Evolutionary conservation across 2,113 vertebrate species (phyloP), one percentile per base, ranked within the genome.

Genomic region (Geococcyx californianus): DNA sequence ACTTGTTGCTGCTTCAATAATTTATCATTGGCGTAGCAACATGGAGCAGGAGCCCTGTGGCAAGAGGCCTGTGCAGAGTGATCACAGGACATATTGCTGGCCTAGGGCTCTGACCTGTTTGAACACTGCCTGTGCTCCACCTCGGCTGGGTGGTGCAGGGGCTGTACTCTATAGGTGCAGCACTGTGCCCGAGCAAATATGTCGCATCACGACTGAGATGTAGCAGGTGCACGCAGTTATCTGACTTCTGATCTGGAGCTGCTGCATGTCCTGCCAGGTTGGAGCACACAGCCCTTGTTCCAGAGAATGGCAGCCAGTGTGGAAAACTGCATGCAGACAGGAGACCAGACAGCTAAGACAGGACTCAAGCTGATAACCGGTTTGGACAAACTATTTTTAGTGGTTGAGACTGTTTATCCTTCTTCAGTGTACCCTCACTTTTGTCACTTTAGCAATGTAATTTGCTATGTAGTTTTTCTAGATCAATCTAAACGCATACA

Each of bases 401-500:
- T 94, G 42, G 56, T 58, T 44, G 12, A 85, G 42, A 14, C 28
- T 56, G 15, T 67, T 95, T 92, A 80, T 11, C 49, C 72, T 52
- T 86, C 72, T 94, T 60, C 51, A 83, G 34, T 14, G 49, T 55
- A 33, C 49, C 8, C 23, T 87, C 33, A 15, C 44, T 95, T 72
- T 40, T 84, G 23, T 24, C 62, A 33, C 60, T 81, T 91, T 69
- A 58, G 89, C 34, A 34, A n/a, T 52, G 25, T 26, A 69, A 72
- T 93, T 96, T 95, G 24, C 56, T 76, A 9, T 23, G 1, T 31
- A 24, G 70, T 75, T 96, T 96, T 88, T 23, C 76, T 64, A 67
- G 38, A 67, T 88, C 74, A 84, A 29, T 77, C 85, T 95, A 91
- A 74, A 86, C 77, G 86, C 49, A 70, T 16, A 5, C 66, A 29